Evolutionary conservation across 2,113 vertebrate species (phyloP), one percentile per base, ranked within the genome.

Genomic region (Syngnathoides biaculeatus): DNA sequence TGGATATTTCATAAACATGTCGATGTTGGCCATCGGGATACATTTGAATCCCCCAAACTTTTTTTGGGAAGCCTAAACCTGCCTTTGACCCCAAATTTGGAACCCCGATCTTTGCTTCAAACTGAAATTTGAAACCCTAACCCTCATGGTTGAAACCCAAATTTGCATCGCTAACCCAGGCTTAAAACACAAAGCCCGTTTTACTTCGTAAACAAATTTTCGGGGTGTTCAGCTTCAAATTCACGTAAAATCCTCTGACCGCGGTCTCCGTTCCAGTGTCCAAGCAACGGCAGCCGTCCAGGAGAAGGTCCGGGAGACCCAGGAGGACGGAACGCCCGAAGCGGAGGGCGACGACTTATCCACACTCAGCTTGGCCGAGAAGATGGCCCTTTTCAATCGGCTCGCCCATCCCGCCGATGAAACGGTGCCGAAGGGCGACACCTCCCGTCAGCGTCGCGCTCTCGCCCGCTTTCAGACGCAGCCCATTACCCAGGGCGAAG

Each of bases 311-410:
- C 72, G 67, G 71, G 84, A 79, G 5, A 52, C 66, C 0, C 78
- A 39, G 10, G 58, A 8, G 1, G 67, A 81, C 26, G 75, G 26
- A 57, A 86, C 83, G 42, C 67, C 48, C 1, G 68, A 81, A 48
- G 45, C 65, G 0, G 93, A 93, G 0, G 95, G 96, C 74, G 95
- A 95, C 27, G 96, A 99, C 86, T 91, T 94, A 69, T 98, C 94
- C 15, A 85, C 91, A 35, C 91, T 99, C 69, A 97, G 93, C 75
- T 70, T 99, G 85, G 88, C 92, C 2, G 97, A 99, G 88, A 99
- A 99, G 91, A 94, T 98, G 97, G 97, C 97, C 67, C 91, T 99
- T 77, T 99, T 99, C 89, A 98, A 96, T 87, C 95, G 93, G 75
- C 85, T 99, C 45, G 92, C 97, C 42, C 92, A 95, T 15, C 76